Base-by-base conservation (phyloP, 2,797 vertebrate species). In the Xyrichtys novacula region DNA sequence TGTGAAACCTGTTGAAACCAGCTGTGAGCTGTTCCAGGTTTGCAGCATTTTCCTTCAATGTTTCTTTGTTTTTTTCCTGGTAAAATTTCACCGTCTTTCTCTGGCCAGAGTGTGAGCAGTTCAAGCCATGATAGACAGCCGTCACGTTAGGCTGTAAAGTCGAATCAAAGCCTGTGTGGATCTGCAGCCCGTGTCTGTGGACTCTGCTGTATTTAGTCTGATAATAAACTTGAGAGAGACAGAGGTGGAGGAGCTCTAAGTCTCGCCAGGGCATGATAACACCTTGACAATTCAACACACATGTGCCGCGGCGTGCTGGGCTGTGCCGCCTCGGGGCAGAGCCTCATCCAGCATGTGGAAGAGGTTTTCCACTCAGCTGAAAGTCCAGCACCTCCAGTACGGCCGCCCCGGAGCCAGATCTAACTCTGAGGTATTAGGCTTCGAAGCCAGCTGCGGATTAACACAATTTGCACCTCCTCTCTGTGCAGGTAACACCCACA, bases 271-370 rank as follows among this genome's bases (percentile, higher is more conserved):
- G 71, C 86, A 85, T 44, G 71, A 91, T 84, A 92, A 92, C 91
- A 91, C 92, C 85, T 91, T 74, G 44, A 84, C 92, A 94, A 94
- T 93, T 86, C 84, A 90, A 92, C 81, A 88, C 93, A 93, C 83
- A 93, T 94, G 93, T 93, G 83, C 38, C 4, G 54, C 67, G 43
- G 73, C 71, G 53, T 65, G 90, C 85, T 71, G 79, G 84, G 78
- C 87, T 59, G n/a, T n/a, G 49, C 76, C 65, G 91, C 92, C 92
- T 70, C 48, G 65, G 88, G 90, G 74, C 86, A 80, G 62, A 69
- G 61, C 65, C 84, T 78, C 78, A 10, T 1, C 80, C 82, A 63
- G 78, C 91, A 93, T 92, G 89, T 93, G 91, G 91, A 91, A 91
- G 75, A 88, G 78, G 81, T 91, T 94, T 94, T 91, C 89, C 79